Percentiles rank a stretch among this genome's conserved stretches.
Conservation (phyloP, 2,888 invertebrate species). For the Diaperis boleti region DNA sequence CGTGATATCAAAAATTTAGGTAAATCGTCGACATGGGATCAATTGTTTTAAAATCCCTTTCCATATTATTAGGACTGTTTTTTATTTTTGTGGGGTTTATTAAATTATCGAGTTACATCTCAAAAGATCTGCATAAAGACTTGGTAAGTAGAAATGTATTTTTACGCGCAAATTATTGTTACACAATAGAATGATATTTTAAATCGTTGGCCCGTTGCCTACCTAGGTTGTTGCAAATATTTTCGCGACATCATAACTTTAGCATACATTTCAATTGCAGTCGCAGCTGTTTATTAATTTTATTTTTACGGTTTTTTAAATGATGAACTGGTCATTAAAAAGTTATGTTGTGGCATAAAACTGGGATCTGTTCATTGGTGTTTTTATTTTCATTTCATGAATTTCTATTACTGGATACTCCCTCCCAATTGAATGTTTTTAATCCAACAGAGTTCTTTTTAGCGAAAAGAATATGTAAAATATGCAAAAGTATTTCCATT, state of each 20-base stretch:
- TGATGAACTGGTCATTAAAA: background rate
- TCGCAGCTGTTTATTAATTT: background rate
- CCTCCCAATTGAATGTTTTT: background rate
- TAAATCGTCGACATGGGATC: slow-evolving; percentile 69
- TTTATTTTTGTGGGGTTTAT: slow-evolving; percentile 95
- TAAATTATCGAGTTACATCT: slow-evolving; percentile 91
- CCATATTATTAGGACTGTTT: slow-evolving; percentile 91
- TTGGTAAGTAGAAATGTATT: slow-evolving; percentile 77
- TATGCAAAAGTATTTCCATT: slow-evolving; percentile 95
- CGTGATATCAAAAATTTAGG: slow-evolving; percentile 22
- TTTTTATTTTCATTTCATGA: background rate
- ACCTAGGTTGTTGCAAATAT: slow-evolving; percentile 58
- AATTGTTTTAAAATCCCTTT: slow-evolving; percentile 90
- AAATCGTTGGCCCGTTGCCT: slow-evolving; percentile 63
- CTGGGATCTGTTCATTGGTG: background rate
- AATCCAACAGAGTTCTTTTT: slow-evolving; percentile 57
- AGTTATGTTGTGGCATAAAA: background rate
- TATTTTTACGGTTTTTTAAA: background rate
- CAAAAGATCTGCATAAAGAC: slow-evolving; percentile 96
- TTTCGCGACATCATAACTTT: slow-evolving; percentile 36
- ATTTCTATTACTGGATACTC: background rate
- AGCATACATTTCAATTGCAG: background rate
- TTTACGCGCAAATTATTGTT: slow-evolving; percentile 46
- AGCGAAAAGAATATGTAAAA: slow-evolving; percentile 95
- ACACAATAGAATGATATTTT: slow-evolving; percentile 57